phyloP scores from a whole-genome alignment of 2,797 vertebrate species.

The Spizella passerina region DNA sequence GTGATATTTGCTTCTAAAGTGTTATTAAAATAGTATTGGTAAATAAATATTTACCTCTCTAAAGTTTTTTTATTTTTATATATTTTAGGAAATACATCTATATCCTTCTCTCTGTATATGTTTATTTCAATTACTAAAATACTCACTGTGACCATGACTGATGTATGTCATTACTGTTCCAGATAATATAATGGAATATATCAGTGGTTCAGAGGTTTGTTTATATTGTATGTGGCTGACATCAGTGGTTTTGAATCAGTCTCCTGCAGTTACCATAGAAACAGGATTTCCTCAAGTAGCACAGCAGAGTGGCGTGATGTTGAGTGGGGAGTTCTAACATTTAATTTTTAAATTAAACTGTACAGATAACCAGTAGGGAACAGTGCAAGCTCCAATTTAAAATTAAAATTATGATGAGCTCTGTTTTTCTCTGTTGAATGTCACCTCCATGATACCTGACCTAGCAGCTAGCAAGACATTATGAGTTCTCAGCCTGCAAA shows the following conservation, averaged over 20 bases:
- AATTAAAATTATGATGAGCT: not conserved
- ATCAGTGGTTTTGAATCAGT: constrained; percentile 75
- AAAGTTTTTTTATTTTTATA: not conserved
- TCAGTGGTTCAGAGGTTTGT: constrained; percentile 27
- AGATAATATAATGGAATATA: not conserved
- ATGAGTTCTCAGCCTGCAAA: not conserved
- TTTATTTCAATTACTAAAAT: constrained; percentile 3
- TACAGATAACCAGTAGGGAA: constrained; percentile 32
- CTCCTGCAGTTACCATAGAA: constrained; percentile 83
- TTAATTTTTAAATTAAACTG: constrained; percentile 68
- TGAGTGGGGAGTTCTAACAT: constrained; percentile 66
- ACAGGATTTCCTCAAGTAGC: constrained; percentile 74
- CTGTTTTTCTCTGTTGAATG: not conserved
- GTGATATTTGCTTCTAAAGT: not conserved
- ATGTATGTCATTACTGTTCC: not conserved
- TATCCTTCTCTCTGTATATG: not conserved
- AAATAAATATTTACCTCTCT: not conserved
- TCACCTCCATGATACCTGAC: not conserved
- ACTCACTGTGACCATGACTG: not conserved
- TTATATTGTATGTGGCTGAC: constrained; percentile 68
- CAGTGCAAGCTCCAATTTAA: not conserved
- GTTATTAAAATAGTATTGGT: not conserved
- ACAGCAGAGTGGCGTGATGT: constrained; percentile 60
- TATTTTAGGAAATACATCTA: not conserved
- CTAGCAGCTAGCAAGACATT: not conserved